phyloP scores from a whole-genome alignment of 2,888 invertebrate genomes.

The Pandemis heparana region DNA sequence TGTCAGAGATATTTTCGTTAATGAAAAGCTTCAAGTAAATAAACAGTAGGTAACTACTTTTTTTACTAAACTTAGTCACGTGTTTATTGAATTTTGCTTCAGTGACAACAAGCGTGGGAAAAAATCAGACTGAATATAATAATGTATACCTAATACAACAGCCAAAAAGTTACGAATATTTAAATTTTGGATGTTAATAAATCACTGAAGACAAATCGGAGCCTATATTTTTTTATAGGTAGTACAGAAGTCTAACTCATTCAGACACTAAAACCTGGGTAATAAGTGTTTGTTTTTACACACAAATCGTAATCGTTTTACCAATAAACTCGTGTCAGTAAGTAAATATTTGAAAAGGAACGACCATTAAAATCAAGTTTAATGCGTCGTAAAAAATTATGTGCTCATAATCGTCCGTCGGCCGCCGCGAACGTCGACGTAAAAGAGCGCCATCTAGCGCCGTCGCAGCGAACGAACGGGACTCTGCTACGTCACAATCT shows the following conservation, averaged over 20 bases:
- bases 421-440: slow-evolving; percentile 68
- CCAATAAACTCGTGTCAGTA: slow-evolving; percentile 56
- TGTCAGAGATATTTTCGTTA: no score
- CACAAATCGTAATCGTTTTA: slow-evolving; percentile 46
- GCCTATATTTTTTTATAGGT: neutral
- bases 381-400: slow-evolving; percentile 75
- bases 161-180: no score
- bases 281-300: slow-evolving; percentile 27
- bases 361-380: slow-evolving; percentile 73
- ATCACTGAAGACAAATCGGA: neutral
- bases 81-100: no score
- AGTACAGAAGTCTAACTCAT: neutral
- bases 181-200: no score
- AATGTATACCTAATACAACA: no score
- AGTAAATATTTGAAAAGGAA: slow-evolving; percentile 70
- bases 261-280: neutral
- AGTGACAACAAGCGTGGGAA: no score
- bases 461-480: slow-evolving; percentile 64
- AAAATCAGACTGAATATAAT: no score
- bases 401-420: slow-evolving; percentile 71
- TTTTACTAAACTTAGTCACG: no score
- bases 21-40: no score
- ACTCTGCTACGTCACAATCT: slow-evolving; percentile 74
- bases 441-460: slow-evolving; percentile 78
- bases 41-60: no score